Evolutionary conservation across 2,113 vertebrate species (phyloP).

Genomic region (Orientallactaga bullata): DNA sequence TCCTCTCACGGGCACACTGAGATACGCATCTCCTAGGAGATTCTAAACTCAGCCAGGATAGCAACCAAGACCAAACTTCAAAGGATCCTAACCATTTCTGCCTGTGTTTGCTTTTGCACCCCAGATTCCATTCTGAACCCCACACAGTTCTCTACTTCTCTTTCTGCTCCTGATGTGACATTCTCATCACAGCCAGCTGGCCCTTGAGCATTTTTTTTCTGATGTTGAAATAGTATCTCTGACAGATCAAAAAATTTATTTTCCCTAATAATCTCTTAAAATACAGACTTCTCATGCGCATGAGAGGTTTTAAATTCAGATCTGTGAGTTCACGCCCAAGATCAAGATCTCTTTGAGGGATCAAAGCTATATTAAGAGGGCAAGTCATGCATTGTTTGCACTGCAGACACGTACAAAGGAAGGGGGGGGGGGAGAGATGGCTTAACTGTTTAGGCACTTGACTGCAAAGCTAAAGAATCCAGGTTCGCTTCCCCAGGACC

Average conservation of each 20-base stretch:
- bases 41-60: neutral
- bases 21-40: neutral
- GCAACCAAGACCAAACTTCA: neutral
- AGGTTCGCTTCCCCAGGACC: too few relatives aligned
- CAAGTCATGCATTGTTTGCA: neutral
- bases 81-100: neutral
- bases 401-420: too few relatives aligned
- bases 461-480: too few relatives aligned
- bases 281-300: slow-evolving; percentile 16
- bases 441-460: too few relatives aligned
- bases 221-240: slow-evolving; percentile 65
- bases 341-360: neutral
- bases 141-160: neutral
- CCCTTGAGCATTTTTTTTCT: slow-evolving; percentile 45
- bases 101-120: neutral
- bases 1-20: neutral
- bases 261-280: slow-evolving; percentile 66
- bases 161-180: slow-evolving; percentile 13
- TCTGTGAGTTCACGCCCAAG: neutral
- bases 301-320: neutral
- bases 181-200: slow-evolving; percentile 50
- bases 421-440: too few relatives aligned
- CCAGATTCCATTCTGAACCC: neutral
- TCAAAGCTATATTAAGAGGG: neutral
- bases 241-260: slow-evolving; percentile 54